A percentile compares a stretch with the other conserved stretches of the same genome.
These are phyloP conservation scores for Plebejus argus DNA, from an alignment of 2,888 invertebrate species.

Conservation along the genomic window DNA sequence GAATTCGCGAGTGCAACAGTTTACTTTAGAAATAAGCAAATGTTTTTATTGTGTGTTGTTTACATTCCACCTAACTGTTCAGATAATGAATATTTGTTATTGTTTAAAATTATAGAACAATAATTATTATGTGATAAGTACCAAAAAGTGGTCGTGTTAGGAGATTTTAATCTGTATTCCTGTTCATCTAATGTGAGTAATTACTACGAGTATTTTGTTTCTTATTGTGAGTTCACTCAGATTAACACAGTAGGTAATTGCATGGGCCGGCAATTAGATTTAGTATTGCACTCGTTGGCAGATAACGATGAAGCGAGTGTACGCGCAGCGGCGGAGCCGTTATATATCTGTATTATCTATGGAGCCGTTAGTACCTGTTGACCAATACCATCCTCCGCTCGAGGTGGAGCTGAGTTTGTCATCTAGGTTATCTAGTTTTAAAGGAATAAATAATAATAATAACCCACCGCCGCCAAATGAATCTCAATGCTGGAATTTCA, in stretches of 20 bases:
- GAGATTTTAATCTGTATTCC: constrained; percentile 40
- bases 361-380: not conserved
- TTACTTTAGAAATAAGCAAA: too few species aligned
- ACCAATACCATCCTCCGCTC: not conserved
- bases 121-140: too few species aligned
- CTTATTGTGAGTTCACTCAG: constrained; percentile 41
- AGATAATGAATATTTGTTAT: not conserved
- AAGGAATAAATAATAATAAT: too few species aligned
- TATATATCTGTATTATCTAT: too few species aligned
- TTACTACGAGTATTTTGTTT: constrained; percentile 39
- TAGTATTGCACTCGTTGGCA: constrained; percentile 33
- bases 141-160: constrained; percentile 35
- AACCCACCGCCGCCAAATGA: too few species aligned
- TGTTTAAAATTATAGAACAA: not conserved
- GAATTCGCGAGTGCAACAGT: too few species aligned
- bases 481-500: too few species aligned
- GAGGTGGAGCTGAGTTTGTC: not conserved
- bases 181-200: constrained; percentile 34
- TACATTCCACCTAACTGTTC: not conserved
- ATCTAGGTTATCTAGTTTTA: too few species aligned
- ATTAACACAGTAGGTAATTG: constrained; percentile 38
- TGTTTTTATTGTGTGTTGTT: too few species aligned
- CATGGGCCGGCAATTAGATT: constrained; percentile 38
- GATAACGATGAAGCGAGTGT: not conserved
- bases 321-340: not conserved